Evolutionary conservation across 2,113 vertebrate species (phyloP).

Genomic region (Cheirogaleus medius): DNA sequence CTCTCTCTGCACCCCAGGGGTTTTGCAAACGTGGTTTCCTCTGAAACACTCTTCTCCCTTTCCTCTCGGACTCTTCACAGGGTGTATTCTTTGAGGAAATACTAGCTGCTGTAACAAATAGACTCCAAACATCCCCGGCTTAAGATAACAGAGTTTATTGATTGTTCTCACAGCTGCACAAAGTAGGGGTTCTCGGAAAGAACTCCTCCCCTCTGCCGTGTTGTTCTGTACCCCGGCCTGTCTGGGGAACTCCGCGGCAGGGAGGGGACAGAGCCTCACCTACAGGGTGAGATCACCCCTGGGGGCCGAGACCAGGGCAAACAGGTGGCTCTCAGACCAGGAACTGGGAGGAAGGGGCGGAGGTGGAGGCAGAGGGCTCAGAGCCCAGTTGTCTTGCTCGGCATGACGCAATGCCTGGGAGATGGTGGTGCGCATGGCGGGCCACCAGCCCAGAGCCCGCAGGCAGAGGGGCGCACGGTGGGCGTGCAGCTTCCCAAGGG

Average conservation of each 20-base stretch:
- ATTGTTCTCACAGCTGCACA: neutral
- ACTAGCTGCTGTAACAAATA: neutral
- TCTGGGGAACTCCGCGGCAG: fast-evolving
- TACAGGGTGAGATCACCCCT: neutral
- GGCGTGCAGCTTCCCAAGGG: fast-evolving
- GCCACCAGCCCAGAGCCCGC: fast-evolving
- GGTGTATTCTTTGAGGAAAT: neutral
- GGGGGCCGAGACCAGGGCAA: neutral
- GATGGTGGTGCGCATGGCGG: too few relatives aligned
- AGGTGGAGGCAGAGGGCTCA: neutral
- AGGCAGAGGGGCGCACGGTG: neutral
- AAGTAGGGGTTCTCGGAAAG: neutral
- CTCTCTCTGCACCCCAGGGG: too few relatives aligned
- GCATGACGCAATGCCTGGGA: neutral
- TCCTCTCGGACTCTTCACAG: neutral
- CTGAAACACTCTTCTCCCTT: neutral
- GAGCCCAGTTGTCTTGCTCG: neutral
- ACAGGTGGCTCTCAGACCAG: neutral
- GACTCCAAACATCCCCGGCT: neutral
- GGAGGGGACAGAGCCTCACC: neutral
- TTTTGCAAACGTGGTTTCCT: neutral
- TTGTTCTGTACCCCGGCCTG: fast-evolving
- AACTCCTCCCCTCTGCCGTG: too few relatives aligned
- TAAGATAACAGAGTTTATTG: neutral
- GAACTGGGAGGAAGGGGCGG: neutral